Percentiles rank a stretch among this genome's conserved stretches.
Evolutionary conservation across 2,113 vertebrate genomes (phyloP).

Genomic region (Misgurnus mizolepis): DNA sequence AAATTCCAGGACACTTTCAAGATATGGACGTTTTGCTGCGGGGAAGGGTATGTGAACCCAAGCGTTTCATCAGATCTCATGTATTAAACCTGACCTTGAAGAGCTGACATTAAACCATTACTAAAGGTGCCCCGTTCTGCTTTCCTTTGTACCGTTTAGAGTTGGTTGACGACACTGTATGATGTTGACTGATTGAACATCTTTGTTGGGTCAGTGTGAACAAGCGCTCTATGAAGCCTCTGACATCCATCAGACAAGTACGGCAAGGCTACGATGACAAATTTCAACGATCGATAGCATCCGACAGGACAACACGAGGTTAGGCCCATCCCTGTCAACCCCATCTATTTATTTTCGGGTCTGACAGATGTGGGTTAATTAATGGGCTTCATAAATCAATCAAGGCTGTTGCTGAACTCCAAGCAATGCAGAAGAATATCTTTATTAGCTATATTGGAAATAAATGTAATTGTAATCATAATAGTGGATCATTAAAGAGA

Average conservation of each 20-base stretch:
- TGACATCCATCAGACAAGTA: constrained; percentile 36
- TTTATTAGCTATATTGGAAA: neutral
- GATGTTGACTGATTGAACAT: constrained; percentile 18
- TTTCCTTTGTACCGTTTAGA: neutral
- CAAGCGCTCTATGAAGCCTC: constrained; percentile 16
- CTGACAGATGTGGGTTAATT: constrained; percentile 51
- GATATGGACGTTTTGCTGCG: neutral
- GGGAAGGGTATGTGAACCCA: constrained; percentile 4
- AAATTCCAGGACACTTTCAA: constrained; percentile 24
- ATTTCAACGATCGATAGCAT: constrained; percentile 56
- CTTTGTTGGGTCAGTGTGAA: constrained; percentile 41
- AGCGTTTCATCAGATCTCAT: neutral
- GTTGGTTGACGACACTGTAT: neutral
- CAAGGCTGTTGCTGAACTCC: constrained; percentile 30
- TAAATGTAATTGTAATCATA: neutral
- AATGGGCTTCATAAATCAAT: constrained; percentile 55
- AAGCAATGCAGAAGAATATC: neutral
- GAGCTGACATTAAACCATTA: neutral
- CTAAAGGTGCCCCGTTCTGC: neutral
- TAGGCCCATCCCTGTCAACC: constrained; percentile 37
- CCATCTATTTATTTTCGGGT: constrained; percentile 36
- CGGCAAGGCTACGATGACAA: constrained; percentile 47
- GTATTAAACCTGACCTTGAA: constrained; percentile 8
- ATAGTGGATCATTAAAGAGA: too few species aligned
- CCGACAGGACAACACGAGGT: constrained; percentile 54